phyloP scores from a whole-genome alignment of 2,888 invertebrate genomes.

The Polyploca ridens region DNA sequence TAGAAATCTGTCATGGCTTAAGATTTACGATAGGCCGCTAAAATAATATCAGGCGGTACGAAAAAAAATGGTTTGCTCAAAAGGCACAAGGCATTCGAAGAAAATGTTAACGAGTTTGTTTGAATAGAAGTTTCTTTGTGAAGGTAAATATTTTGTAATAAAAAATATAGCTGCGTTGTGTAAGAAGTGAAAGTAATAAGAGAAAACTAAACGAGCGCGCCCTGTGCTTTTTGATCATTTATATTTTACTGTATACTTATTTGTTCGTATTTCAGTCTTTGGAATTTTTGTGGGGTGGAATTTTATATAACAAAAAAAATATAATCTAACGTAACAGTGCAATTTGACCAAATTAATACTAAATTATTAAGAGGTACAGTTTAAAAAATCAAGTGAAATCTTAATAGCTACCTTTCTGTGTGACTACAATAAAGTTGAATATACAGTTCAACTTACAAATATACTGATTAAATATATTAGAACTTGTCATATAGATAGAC shows the following conservation, averaged over 20 bases:
- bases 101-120: background rate
- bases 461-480: background rate
- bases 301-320: conserved; percentile 22
- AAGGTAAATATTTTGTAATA: background rate
- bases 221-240: background rate
- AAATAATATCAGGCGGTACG: background rate
- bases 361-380: background rate
- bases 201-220: background rate
- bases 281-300: conserved; percentile 53
- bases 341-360: background rate
- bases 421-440: background rate
- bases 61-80: background rate
- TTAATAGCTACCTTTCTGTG: background rate
- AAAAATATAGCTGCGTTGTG: background rate
- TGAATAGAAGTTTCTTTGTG: no score
- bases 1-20: background rate
- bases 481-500: background rate
- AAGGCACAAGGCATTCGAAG: background rate
- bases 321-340: conserved; percentile 9
- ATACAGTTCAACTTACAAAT: background rate
- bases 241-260: background rate
- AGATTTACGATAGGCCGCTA: background rate
- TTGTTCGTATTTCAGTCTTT: conserved; percentile 46
- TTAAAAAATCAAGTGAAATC: background rate
- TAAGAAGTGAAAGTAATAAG: background rate